Conservation (phyloP, 2,797 vertebrate species). For the Neopelma chrysocephalum region DNA sequence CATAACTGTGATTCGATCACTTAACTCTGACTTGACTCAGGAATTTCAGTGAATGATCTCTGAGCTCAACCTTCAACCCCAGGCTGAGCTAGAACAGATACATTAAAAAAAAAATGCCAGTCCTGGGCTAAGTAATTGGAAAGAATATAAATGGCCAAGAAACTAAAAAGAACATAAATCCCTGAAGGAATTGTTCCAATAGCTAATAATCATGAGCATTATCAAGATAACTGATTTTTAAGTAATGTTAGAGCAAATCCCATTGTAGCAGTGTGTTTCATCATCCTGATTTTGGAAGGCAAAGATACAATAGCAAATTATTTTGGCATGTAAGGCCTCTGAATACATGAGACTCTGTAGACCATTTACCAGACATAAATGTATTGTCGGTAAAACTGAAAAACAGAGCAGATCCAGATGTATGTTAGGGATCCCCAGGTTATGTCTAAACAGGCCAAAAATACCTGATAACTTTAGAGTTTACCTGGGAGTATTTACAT, state of each 20-base stretch:
- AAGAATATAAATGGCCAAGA: neutral
- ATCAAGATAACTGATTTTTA: neutral
- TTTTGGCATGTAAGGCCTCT: neutral
- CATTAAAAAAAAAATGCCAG: neutral
- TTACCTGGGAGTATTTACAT: neutral
- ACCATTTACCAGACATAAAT: neutral
- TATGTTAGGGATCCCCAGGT: neutral
- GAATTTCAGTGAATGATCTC: neutral
- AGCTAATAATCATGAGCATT: neutral
- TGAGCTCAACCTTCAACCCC: neutral
- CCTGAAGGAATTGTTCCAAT: neutral
- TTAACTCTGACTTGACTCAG: neutral
- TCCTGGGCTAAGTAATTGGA: neutral
- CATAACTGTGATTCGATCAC: neutral
- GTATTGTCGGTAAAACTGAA: neutral
- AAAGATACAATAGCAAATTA: neutral
- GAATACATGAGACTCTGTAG: neutral
- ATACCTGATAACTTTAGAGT: neutral
- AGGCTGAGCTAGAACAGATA: neutral
- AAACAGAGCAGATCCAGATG: slow-evolving; percentile 17
- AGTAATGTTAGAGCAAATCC: neutral
- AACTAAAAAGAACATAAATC: neutral
- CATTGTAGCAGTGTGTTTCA: neutral
- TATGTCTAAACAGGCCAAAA: neutral
- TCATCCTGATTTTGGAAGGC: neutral